phyloP scores from a whole-genome alignment of 2,113 vertebrate species.

The Peromyscus leucopus region DNA sequence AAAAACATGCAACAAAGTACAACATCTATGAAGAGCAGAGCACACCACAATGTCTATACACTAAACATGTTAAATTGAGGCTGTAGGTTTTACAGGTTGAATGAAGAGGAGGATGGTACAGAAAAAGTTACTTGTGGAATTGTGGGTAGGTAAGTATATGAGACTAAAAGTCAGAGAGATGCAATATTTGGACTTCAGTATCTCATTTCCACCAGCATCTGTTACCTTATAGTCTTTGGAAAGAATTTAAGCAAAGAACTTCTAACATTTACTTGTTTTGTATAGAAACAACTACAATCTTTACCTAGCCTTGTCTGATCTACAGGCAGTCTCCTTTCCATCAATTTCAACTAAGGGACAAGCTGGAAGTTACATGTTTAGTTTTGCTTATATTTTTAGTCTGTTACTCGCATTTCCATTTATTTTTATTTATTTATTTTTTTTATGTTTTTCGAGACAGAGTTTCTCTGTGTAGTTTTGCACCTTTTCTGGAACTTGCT shows the following conservation, averaged over 20 bases:
- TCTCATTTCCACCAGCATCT: not conserved
- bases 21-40: not conserved
- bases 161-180: not conserved
- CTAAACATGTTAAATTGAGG: not conserved
- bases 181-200: not conserved
- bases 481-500: too few relatives aligned
- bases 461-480: too few relatives aligned
- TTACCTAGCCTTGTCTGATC: not conserved
- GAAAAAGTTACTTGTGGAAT: not conserved
- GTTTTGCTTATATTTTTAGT: not conserved
- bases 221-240: not conserved
- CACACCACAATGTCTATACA: not conserved
- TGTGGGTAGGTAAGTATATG: not conserved
- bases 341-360: not conserved
- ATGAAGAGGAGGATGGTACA: not conserved
- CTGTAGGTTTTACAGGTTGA: not conserved
- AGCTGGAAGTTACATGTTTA: not conserved
- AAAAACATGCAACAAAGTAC: not conserved
- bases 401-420: not conserved
- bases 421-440: not conserved
- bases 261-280: not conserved
- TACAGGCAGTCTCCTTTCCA: not conserved
- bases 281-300: not conserved
- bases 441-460: too few relatives aligned
- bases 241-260: not conserved